Conservation (phyloP, 1,140 invertebrate species). For the Penaeus chinensis region DNA sequence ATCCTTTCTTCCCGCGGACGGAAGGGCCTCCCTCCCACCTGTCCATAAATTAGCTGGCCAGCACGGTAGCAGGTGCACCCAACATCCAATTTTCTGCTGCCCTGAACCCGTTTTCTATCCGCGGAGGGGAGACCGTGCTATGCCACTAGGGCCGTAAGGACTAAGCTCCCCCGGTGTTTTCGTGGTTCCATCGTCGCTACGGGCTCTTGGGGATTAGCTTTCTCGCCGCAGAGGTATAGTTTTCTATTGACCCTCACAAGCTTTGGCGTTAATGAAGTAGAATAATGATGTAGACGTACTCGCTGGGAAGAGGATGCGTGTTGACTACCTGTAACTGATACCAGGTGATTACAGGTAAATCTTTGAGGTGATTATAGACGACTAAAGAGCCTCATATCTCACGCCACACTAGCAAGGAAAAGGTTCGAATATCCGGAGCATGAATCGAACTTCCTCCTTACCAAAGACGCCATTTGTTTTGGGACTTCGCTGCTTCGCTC, state of each 20-base stretch:
- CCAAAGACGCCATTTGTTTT: no score
- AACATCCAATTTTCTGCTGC: no score
- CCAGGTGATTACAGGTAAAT: conserved; percentile 19
- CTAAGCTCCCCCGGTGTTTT: neutral
- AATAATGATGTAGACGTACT: conserved; percentile 12
- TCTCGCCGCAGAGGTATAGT: neutral
- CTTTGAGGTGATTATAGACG: conserved; percentile 19
- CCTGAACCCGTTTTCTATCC: no score
- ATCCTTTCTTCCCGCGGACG: no score
- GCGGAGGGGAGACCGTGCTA: no score
- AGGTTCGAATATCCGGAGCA: neutral
- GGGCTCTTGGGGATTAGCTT: no score
- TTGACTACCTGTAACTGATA: conserved; percentile 36
- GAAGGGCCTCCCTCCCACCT: no score
- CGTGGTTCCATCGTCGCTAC: neutral
- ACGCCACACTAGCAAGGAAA: conserved; percentile 24
- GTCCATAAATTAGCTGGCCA: no score
- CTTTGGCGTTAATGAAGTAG: conserved; percentile 22
- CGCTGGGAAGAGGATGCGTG: conserved; percentile 14
- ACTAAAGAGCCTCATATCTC: conserved; percentile 20
- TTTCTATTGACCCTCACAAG: conserved; percentile 18
- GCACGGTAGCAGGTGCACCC: no score
- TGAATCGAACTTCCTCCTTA: no score
- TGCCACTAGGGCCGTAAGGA: no score
- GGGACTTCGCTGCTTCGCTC: no score